Percentiles rank a stretch among this genome's conserved stretches.
Evolutionary conservation across 2,797 vertebrate genomes (phyloP).

Genomic region (Pipistrellus pygmaeus): DNA sequence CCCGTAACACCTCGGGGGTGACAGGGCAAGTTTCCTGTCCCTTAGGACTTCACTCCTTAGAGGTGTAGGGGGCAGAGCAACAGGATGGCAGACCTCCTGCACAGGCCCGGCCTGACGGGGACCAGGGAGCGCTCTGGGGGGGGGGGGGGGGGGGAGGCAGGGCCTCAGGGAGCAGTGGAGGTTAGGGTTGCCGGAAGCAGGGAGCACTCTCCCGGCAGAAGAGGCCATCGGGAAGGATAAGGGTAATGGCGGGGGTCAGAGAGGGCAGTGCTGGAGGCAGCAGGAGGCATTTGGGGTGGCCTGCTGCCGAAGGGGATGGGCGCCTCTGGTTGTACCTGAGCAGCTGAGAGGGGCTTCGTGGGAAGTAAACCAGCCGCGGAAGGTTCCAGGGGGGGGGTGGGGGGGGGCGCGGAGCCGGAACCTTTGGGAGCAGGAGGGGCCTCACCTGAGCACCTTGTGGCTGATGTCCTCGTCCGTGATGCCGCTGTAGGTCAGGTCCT

Average conservation of each 20-base stretch:
- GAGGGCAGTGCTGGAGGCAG: not conserved
- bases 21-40: not conserved
- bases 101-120: not conserved
- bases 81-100: not conserved
- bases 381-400: not conserved
- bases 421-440: not conserved
- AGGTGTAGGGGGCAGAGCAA: not conserved
- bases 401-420: not conserved
- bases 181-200: not conserved
- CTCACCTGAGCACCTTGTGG: conserved; percentile 94
- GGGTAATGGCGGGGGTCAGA: not conserved
- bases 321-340: not conserved
- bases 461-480: conserved; percentile 95
- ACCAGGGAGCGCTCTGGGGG: not conserved
- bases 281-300: accelerated
- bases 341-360: not conserved
- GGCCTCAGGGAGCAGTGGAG: not conserved
- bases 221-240: not conserved
- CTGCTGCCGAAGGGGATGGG: not conserved
- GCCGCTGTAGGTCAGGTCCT: conserved; percentile 93
- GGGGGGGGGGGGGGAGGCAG: not conserved
- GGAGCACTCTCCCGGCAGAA: not conserved
- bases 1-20: not conserved
- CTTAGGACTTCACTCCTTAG: not conserved
- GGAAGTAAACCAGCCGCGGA: not conserved